Evolutionary conservation across 2,888 invertebrate species (phyloP), one percentile per base, ranked within the genome.

Genomic region (Aelia acuminata): DNA sequence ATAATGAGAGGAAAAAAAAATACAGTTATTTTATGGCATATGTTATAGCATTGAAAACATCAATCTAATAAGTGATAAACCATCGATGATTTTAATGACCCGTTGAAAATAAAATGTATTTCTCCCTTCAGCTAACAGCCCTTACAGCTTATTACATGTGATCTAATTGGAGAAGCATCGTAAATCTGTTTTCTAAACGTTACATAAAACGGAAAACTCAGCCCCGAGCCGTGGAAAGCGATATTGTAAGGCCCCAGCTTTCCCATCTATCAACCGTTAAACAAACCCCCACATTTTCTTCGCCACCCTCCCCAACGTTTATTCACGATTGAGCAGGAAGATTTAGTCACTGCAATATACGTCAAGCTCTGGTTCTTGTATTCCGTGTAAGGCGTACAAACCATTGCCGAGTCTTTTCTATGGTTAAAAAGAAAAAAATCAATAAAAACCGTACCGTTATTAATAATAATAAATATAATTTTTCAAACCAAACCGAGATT

Each of bases 271-370:
- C 63, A 70, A 70, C 31, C 63, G 31, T 70, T 70, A 70, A 70
- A 70, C 63, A 70, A 70, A 70, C 31, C 63, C 63, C 63, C 35
- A 70, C 63, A 70, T 70, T 70, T 70, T 35, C 63, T 35, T 70
- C 63, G 63, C 63, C 15, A 31, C 63, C 63, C 31, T 31, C 18
- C 20, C 31, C n/a, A n/a, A 20, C 63, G 63, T 31, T 50, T 70
- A 70, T 70, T 70, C 63, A 31, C 63, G 63, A 70, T 35, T 70
- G 63, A 70, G 63, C 7, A 35, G 63, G 35, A 20, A 70, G 63
- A 70, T 70, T 70, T 70, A 70, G 63, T 70, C 35, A 7, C 18
- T 18, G 35, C 35, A 70, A 70, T 70, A 70, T 10, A 35, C 35
- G 63, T 70, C 63, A 35, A 70, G 63, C 18, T 11, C 13, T 3